Evolutionary conservation across 2,888 invertebrate genomes (phyloP), one percentile per base, ranked within the genome.

Genomic region (Agriopis leucophaearia): DNA sequence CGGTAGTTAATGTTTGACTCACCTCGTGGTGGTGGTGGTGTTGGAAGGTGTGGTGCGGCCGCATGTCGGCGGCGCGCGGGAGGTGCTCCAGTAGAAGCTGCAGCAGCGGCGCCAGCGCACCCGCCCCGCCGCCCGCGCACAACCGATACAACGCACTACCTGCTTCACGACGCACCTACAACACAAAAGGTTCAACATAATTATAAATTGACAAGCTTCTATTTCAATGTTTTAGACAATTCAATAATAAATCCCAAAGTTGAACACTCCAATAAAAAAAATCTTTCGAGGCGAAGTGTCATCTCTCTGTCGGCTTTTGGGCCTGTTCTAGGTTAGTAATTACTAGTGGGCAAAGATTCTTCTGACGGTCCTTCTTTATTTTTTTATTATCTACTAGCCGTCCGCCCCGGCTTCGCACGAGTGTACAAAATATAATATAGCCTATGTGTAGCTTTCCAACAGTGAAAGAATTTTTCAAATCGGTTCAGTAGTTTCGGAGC

Each of bases 121-220:
- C 95, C 64, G 95, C 95, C 75, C 94, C 95, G 70, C 96, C 96
- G 61, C 95, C 95, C 0, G 98, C 97, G 85, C 98, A 98, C 58
- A 98, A 94, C 58, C 97, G 95, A 88, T 99, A 98, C n/a, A 99
- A 94, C 0, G 98, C 98, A 60, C 97, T 97, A 87, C 98, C 98
- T 0, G 98, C 97, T 88, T 99, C 99, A 62, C 98, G 95, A 15
- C 99, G 95, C 0, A 99, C 98, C 74, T 97, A 95, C 15, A 0
- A 42, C 9, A 35, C 44, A 0, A n/a, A n/a, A n/a, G n/a, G n/a
- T n/a, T n/a, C 44, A 9, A 58, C 35, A 45, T 12, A 40, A 40
- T 42, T 42, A 9, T 27, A 27, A 0, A 27, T 27, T 5, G 2
- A 27, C 27, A 27, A 27, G 27, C 27, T 27, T 27, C 27, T 27